A percentile compares a stretch with the other conserved stretches of the same genome.
phyloP scores from a whole-genome alignment of 2,888 invertebrate genomes.

The Rhabditoides inermis region DNA sequence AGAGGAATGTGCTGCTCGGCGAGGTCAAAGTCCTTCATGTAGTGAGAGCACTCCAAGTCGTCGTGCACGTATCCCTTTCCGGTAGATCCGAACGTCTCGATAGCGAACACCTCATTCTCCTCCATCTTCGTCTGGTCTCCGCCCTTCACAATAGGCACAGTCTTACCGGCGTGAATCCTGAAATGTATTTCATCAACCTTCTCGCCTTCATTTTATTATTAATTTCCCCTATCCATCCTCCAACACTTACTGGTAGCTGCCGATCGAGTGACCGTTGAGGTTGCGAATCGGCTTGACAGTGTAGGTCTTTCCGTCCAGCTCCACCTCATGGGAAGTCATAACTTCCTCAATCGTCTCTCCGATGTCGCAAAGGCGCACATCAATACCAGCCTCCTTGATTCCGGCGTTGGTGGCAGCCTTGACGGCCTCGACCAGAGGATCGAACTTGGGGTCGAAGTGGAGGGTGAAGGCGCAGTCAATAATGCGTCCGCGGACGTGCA shows the following conservation, averaged over 20 bases:
- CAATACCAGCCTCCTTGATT: conserved; percentile 86
- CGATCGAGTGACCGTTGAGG: conserved; percentile 97
- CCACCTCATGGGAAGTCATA: conserved; percentile 98
- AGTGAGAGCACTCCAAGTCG: conserved; percentile 98
- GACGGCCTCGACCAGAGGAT: conserved; percentile 84
- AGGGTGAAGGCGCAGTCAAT: conserved; percentile 98
- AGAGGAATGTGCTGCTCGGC: conserved; percentile 71
- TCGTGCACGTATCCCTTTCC: conserved; percentile 82
- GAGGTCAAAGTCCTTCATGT: conserved; percentile 96
- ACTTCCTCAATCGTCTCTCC: conserved; percentile 90
- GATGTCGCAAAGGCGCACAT: conserved; percentile 91
- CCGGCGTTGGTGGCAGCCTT: conserved; percentile 97
- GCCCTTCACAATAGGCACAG: conserved; percentile 97
- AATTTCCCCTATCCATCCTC: not conserved
- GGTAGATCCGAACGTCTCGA: conserved; percentile 97
- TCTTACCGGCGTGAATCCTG: conserved; percentile 76
- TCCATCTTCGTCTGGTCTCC: conserved; percentile 97
- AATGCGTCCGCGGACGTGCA: conserved; percentile 62
- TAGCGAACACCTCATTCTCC: conserved; percentile 70
- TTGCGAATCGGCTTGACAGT: conserved; percentile 90
- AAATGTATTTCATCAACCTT: conserved; percentile 15
- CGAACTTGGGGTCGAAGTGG: conserved; percentile 90
- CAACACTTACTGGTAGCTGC: conserved; percentile 67
- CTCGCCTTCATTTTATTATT: not conserved
- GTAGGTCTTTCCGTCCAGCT: conserved; percentile 88